Evolutionary conservation across 2,888 invertebrate species (phyloP), one percentile per base, ranked within the genome.

Genomic region (Drosophila lacicola): DNA sequence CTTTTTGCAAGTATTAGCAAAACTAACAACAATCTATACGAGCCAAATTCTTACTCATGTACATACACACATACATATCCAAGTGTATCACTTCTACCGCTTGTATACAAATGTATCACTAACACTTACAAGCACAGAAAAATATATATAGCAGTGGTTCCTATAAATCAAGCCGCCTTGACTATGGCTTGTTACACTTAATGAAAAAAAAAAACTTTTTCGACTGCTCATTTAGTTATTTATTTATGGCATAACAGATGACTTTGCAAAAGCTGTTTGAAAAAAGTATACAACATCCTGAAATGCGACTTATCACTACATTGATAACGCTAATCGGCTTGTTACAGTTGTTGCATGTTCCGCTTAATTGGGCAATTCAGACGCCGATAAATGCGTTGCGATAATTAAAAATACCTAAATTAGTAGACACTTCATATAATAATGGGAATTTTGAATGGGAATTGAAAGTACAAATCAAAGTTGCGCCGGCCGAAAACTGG

Each of bases 321-420:
- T 13, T 50, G 65, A 68, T 65, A 77, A 57, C 63, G 44, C 21
- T 77, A 75, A 75, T 72, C 78, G 56, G 37, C 44, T 34, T 19
- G 37, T 55, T 60, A n/a, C 45, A 60, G 49, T 58, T 44, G 21
- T 47, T 55, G n/a, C 29, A 46, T 45, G 45, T 33, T 51, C 11
- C 21, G 37, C 56, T 45, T 39, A 54, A 60, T 75, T 72, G 53
- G 45, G 47, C 36, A 70, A 70, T 63, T 36, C 36, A 45, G 36
- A 58, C 36, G 54, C 10, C 44, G 54, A 60, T 70, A 68, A 61
- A 33, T 14, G 17, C n/a, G 14, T 36, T 42, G 34, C 25, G 11
- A 17, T 14, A 25, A 36, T 29, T 19, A 36, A 37, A 53, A 36
- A n/a, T 55, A 55, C 45, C 45, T 41, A 4, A 61, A 60, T 29